Evolutionary conservation across 2,113 vertebrate genomes (phyloP), one percentile per base, ranked within the genome.

Genomic region (Phodopus roborovskii): DNA sequence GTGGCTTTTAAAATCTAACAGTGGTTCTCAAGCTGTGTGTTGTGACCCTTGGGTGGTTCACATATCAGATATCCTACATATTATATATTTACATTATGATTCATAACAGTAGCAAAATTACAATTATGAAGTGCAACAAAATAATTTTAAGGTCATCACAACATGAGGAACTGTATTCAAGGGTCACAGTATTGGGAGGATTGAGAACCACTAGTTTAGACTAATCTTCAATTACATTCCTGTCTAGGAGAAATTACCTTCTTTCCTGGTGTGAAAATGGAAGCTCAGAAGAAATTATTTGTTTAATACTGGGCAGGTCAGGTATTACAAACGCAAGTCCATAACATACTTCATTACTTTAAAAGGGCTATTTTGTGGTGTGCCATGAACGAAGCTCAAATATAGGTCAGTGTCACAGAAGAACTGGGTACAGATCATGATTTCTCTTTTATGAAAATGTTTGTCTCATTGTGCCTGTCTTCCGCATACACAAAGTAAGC

Each of bases 261-360:
- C 0, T 95, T 85, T 94, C 88, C 42, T 66, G 4, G 56, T 88
- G 22, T 88, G 50, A 75, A 73, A 92, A 95, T 28, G 84, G 71
- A 74, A 6, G 33, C 1, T n/a, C 78, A 58, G 24, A 92, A 15
- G 74, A 90, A 68, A 42, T 60, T 58, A 90, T 42, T 78, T 96
- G 10, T 5, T 64, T 8, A 64, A 90, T 91, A 15, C 73, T 60
- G 2, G 30, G 4, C 12, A 68, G 11, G 2, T 89, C 16, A 92
- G 53, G 13, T 19, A 77, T 93, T 50, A 78, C 66, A 74, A 48
- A 96, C 83, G 30, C n/a, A 64, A 20, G 4, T 64, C 12, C 82
- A 5, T 84, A 88, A 45, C 26, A 20, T 71, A 53, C 30, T 87
- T 94, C 1, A 19, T 28, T 9, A 64, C 42, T 2, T 85, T 17